Evolutionary conservation across 2,797 vertebrate genomes (phyloP), one percentile per base, ranked within the genome.

Genomic region (Netta rufina): DNA sequence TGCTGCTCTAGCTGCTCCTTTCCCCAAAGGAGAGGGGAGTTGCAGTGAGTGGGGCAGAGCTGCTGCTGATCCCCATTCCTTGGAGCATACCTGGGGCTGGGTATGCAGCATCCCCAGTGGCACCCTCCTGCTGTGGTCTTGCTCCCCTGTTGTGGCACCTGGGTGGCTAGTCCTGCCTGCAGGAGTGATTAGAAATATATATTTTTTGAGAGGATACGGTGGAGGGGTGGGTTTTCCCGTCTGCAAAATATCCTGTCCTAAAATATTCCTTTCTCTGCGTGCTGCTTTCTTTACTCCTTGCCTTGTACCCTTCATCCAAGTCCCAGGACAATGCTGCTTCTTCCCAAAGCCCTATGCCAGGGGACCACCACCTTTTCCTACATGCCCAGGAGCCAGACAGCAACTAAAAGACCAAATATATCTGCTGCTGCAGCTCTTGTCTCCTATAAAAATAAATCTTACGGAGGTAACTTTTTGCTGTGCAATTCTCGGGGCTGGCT

Each of bases 361-460:
- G 28, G 45, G 76, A 70, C 76, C 67, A 64, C 51, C 2, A 1
- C 45, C 30, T 87, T 9, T 10, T 39, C 10, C 79, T 79, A 20
- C 53, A 27, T 66, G 27, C 67, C 84, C 43, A 49, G 70, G 67
- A 88, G 41, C 39, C 70, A 75, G 82, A 28, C 27, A 87, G 64
- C 3, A 2, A 58, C 66, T 91, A 83, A 72, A 87, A 92, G 30
- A 71, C 67, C 77, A 94, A 95, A 92, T 92, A 60, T 66, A 83
- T 83, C 76, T 75, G 38, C 79, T 81, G 57, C 91, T 81, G 79
- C 76, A 93, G 84, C 64, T 86, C 60, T 76, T 78, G 87, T 49
- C 72, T 95, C 90, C 83, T 66, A 85, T 32, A 87, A 17, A 93
- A 93, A 91, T 88, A 94, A 86, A 95, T 81, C 84, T 91, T 83